phyloP scores from a whole-genome alignment of 64 coral and sea anemone species.

The Acropora yongei region DNA sequence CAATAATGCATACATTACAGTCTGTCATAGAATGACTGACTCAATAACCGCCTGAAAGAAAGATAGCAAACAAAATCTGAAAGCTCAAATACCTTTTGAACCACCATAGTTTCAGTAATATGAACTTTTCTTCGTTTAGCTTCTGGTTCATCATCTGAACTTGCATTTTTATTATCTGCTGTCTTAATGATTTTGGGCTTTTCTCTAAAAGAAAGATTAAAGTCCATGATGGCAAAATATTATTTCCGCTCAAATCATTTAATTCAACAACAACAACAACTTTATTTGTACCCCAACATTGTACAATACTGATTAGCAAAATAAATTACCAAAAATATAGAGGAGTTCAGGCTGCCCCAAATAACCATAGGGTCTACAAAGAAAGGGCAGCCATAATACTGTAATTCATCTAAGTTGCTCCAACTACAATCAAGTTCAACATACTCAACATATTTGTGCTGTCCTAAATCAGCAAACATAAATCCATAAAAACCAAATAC shows the following conservation, averaged over 20 bases:
- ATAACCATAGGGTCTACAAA: too few relatives aligned
- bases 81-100: conserved; percentile 60
- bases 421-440: conserved; percentile 27
- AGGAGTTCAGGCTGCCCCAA: not conserved
- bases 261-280: too few relatives aligned
- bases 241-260: not conserved
- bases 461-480: conserved; percentile 93
- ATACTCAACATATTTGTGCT: conserved; percentile 99
- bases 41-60: too few relatives aligned
- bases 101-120: conserved; percentile 56
- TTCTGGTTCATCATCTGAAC: conserved; percentile 37
- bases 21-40: too few relatives aligned
- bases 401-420: not conserved
- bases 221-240: not conserved
- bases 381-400: too few relatives aligned
- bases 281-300: too few relatives aligned
- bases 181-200: conserved; percentile 57
- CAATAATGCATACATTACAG: too few relatives aligned
- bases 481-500: conserved; percentile 99
- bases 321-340: not conserved
- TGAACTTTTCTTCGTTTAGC: conserved; percentile 62
- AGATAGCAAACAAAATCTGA: too few relatives aligned
- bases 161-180: conserved; percentile 46
- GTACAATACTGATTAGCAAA: not conserved
- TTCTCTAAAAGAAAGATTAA: conserved; percentile 36